Conservation (phyloP, 1,140 invertebrate species). For the Theocolax elegans region DNA sequence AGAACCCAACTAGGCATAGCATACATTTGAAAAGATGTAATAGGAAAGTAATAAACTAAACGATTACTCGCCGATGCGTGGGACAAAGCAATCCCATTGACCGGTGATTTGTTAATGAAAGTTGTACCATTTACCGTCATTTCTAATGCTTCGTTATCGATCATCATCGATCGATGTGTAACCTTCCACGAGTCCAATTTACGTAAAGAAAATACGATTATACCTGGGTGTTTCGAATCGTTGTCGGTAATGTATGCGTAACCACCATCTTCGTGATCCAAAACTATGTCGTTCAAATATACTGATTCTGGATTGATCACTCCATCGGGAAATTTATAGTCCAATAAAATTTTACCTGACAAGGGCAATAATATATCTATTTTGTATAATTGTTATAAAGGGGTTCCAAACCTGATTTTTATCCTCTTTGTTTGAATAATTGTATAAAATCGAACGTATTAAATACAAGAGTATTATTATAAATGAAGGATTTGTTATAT, state of each 20-base stretch:
- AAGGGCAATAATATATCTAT: too few relatives aligned
- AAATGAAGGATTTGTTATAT: too few relatives aligned
- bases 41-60: constrained; percentile 71
- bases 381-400: too few relatives aligned
- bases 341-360: constrained; percentile 37
- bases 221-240: constrained; percentile 71
- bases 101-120: constrained; percentile 54
- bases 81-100: constrained; percentile 74
- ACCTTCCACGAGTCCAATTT: constrained; percentile 74
- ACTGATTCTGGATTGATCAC: constrained; percentile 65
- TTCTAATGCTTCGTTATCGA: constrained; percentile 66
- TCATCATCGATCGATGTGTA: constrained; percentile 71
- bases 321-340: constrained; percentile 67
- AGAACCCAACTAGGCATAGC: constrained; percentile 69
- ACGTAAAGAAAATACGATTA: constrained; percentile 72
- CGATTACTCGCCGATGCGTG: constrained; percentile 63
- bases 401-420: too few relatives aligned
- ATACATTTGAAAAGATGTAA: constrained; percentile 71
- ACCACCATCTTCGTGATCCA: constrained; percentile 72
- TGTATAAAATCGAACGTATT: too few relatives aligned
- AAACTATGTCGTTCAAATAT: constrained; percentile 73
- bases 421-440: too few relatives aligned
- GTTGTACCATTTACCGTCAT: constrained; percentile 68
- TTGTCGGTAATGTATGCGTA: constrained; percentile 76
- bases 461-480: too few relatives aligned